phyloP scores from a whole-genome alignment of 2,797 vertebrate genomes.

The Sebastes iracundus region DNA sequence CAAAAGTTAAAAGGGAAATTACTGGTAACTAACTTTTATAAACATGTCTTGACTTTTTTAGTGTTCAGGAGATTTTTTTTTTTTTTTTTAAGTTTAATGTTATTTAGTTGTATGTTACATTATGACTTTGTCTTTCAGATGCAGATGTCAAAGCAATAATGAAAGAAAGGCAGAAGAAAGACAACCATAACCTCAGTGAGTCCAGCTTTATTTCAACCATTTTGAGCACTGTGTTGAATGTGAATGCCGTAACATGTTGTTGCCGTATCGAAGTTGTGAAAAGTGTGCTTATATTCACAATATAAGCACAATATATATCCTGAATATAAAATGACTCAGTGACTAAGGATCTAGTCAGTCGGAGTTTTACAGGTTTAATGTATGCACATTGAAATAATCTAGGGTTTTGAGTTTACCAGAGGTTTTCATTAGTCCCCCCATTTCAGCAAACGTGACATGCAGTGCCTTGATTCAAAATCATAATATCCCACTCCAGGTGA shows the following conservation, averaged over 20 bases:
- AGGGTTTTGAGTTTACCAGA: no score
- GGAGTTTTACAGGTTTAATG: no score
- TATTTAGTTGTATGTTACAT: background rate
- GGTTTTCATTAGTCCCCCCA: no score
- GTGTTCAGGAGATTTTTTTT: background rate
- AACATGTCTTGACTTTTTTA: background rate
- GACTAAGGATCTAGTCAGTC: no score
- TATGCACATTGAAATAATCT: no score
- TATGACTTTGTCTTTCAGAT: slow-evolving; percentile 65
- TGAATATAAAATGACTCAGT: no score
- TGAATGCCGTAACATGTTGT: background rate
- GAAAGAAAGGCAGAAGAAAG: slow-evolving; percentile 93
- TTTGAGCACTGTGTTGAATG: background rate
- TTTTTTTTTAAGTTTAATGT: background rate
- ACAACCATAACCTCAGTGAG: slow-evolving; percentile 95
- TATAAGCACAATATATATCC: no score
- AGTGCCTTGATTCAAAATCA: background rate
- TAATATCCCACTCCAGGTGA: background rate
- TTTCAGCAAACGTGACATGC: background rate
- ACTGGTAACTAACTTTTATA: slow-evolving; percentile 51
- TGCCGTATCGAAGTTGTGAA: no score
- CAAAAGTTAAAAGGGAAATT: slow-evolving; percentile 90
- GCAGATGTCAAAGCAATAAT: slow-evolving; percentile 84
- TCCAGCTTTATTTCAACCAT: slow-evolving; percentile 6
- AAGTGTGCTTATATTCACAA: background rate